Evolutionary conservation across 1,140 invertebrate genomes (phyloP), one percentile per base, ranked within the genome.

Genomic region (Penaeus indicus): DNA sequence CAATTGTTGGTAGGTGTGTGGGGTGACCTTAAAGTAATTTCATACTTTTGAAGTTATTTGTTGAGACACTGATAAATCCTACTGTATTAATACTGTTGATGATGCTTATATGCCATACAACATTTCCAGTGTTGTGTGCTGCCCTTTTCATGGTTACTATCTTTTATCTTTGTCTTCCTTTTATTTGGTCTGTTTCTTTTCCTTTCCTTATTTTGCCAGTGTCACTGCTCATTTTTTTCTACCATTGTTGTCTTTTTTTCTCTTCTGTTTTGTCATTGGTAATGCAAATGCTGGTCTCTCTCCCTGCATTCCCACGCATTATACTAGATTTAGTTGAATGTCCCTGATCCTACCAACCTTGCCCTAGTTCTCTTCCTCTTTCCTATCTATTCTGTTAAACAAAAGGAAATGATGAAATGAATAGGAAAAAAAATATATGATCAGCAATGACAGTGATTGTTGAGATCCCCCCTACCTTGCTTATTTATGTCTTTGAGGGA

Each of bases 401-500:
- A 72, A 84, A 54, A 84, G 75, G 21, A 47, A 78, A 47, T 78
- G 47, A 54, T 54, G 10, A 54, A 54, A 13, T 13, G 16, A 54
- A 54, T 10, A 54, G 16, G 54, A 54, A 54, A 54, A 54, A 54
- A 54, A 54, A 54, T 42, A 54, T 54, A 54, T 54, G 54, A 54
- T 54, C 32, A 47, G 75, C 75, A 78, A 61, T 63, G 42, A 80
- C 75, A 47, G 61, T 80, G 54, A 79, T 86, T 86, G 85, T 82
- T 81, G 78, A 87, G 38, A 81, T 80, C 62, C 63, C 85, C 85
- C 54, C 54, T 69, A 87, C 32, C 63, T 72, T 38, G 78, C 82
- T 87, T 42, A 87, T 87, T 86, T 82, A 86, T 86, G 85, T 81
- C 78, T 69, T 47, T 32, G 85, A 81, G 62, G 85, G 85, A 87